phyloP scores from a whole-genome alignment of 2,797 vertebrate genomes.

The Rhabdomys pumilio region DNA sequence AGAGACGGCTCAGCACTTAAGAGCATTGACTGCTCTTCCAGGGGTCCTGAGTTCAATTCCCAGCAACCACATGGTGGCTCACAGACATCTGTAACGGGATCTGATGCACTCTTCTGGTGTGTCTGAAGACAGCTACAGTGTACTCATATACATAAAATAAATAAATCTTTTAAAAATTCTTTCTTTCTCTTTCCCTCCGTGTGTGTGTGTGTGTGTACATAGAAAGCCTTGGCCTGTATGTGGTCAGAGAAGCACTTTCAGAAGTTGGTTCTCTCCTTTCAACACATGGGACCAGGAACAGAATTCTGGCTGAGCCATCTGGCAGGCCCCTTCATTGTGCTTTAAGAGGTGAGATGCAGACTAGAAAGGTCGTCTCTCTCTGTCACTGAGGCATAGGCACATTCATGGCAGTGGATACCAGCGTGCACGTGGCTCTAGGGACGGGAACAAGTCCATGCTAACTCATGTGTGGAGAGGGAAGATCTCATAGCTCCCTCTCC shows the following conservation, averaged over 20 bases:
- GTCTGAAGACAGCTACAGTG: too few relatives aligned
- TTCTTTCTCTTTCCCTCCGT: too few relatives aligned
- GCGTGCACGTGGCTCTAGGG: not conserved
- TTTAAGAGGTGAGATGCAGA: not conserved
- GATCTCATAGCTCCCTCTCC: not conserved
- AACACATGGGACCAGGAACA: not conserved
- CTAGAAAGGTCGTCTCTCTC: not conserved
- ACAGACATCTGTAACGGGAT: too few relatives aligned
- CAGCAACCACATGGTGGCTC: too few relatives aligned
- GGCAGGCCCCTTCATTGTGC: not conserved
- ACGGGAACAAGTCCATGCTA: accelerated
- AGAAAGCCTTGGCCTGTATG: not conserved
- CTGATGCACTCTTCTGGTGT: too few relatives aligned
- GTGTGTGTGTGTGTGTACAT: not conserved
- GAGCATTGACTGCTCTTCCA: too few relatives aligned
- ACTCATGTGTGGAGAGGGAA: not conserved
- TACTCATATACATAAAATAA: too few relatives aligned
- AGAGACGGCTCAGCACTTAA: too few relatives aligned
- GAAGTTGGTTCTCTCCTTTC: not conserved
- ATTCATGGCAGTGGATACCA: not conserved
- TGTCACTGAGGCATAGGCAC: not conserved
- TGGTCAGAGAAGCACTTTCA: not conserved
- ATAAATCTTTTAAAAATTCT: too few relatives aligned
- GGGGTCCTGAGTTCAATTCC: too few relatives aligned
- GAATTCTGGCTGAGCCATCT: not conserved